A percentile compares a stretch with the other conserved stretches of the same genome.
Evolutionary conservation across 2,888 invertebrate species (phyloP).

Genomic region (Metellina segmentata): DNA sequence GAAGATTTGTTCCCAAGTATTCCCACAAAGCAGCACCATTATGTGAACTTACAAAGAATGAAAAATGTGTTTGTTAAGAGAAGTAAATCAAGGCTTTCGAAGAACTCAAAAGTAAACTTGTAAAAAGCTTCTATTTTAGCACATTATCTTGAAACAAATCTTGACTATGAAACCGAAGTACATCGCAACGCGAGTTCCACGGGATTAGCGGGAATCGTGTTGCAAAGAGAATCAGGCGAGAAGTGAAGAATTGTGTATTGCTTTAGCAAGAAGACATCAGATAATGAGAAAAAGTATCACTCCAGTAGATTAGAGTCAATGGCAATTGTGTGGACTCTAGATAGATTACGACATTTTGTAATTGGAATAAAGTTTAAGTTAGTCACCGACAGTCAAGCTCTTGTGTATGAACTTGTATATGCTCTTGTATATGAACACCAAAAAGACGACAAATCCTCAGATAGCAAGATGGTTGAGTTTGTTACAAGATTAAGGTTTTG

Average conservation of each 20-base stretch:
- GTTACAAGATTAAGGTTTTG: background rate
- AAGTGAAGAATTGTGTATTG: background rate
- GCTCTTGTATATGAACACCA: slow-evolving; percentile 18
- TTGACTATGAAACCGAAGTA: background rate
- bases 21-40: background rate
- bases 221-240: no score
- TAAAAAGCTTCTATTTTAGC: background rate
- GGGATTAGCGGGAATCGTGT: background rate
- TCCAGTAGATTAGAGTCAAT: slow-evolving; percentile 10
- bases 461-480: background rate
- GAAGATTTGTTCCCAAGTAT: background rate
- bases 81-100: background rate
- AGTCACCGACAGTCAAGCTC: background rate
- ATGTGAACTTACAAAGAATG: background rate
- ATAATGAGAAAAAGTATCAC: slow-evolving; percentile 11
- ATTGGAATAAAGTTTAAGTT: background rate
- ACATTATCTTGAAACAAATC: no score
- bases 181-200: background rate
- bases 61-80: no score
- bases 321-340: slow-evolving; percentile 1
- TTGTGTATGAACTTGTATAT: no score
- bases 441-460: slow-evolving; percentile 1
- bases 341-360: background rate
- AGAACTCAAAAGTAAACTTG: no score
- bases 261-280: background rate